Evolutionary conservation across 2,888 invertebrate species (phyloP).

Genomic region (Endotricha flammealis): DNA sequence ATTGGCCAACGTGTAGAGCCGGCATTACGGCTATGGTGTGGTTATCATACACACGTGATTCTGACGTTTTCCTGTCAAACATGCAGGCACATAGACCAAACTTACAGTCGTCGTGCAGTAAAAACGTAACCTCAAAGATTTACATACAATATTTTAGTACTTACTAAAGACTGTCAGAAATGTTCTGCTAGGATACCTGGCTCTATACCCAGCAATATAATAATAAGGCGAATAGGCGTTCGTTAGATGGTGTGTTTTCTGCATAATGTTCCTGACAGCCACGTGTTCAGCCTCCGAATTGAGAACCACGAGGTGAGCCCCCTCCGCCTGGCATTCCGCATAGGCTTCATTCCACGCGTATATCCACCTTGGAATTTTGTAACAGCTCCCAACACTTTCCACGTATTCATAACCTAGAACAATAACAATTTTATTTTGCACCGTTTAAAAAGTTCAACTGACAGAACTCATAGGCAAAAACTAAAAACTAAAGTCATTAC

Average conservation of each 20-base stretch:
- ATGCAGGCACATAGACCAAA: too few relatives aligned
- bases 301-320: conserved; percentile 45
- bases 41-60: too few relatives aligned
- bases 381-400: conserved; percentile 45
- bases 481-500: too few relatives aligned
- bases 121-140: too few relatives aligned
- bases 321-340: conserved; percentile 42
- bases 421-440: too few relatives aligned
- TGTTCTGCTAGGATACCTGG: conserved; percentile 28
- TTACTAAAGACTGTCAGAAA: conserved; percentile 58
- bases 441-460: too few relatives aligned
- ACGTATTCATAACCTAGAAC: conserved; percentile 40
- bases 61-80: too few relatives aligned
- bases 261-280: conserved; percentile 32
- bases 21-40: too few relatives aligned
- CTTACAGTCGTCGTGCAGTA: too few relatives aligned
- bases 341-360: conserved; percentile 53
- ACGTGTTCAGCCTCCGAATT: conserved; percentile 45
- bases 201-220: conserved; percentile 48
- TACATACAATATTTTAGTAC: conserved; percentile 21
- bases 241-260: conserved; percentile 7
- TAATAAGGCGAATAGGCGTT: conserved; percentile 29
- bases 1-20: too few relatives aligned
- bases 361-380: conserved; percentile 35
- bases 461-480: too few relatives aligned